Evolutionary conservation across 2,797 vertebrate genomes (phyloP).

Genomic region (Syncerus caffer): DNA sequence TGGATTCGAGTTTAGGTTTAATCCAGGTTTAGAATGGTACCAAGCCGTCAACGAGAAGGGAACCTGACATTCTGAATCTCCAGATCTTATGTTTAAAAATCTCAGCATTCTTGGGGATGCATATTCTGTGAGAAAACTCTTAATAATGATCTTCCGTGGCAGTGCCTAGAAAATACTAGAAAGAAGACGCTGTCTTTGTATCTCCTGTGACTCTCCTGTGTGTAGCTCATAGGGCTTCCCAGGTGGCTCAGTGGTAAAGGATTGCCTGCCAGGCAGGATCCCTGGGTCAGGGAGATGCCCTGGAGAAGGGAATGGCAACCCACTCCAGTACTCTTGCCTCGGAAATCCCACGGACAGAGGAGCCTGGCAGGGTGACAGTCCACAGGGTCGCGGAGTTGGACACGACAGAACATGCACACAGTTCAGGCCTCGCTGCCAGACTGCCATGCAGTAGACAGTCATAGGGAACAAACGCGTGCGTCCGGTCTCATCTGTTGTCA

Average conservation of each 20-base stretch:
- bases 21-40: constrained; percentile 32
- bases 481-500: constrained; percentile 78
- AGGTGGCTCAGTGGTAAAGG: not conserved
- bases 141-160: constrained; percentile 74
- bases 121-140: constrained; percentile 76
- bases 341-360: not conserved
- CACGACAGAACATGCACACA: rapidly evolving
- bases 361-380: not conserved
- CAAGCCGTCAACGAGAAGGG: constrained; percentile 51
- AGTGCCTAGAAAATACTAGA: constrained; percentile 72
- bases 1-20: constrained; percentile 53
- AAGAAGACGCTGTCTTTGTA: not conserved
- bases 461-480: constrained; percentile 70
- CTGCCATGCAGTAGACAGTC: constrained; percentile 79
- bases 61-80: constrained; percentile 50
- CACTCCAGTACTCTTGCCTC: not conserved
- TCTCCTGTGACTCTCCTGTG: constrained; percentile 70
- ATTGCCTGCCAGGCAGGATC: not conserved
- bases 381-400: not conserved
- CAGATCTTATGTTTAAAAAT: constrained; percentile 63
- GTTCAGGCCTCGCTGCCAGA: constrained; percentile 78
- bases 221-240: constrained; percentile 62
- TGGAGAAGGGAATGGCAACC: not conserved
- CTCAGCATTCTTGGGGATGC: constrained; percentile 70
- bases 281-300: not conserved